A percentile compares a stretch with the other conserved stretches of the same genome.
Evolutionary conservation across 2,888 invertebrate genomes (phyloP).

Genomic region (Eupithecia pulchellata): DNA sequence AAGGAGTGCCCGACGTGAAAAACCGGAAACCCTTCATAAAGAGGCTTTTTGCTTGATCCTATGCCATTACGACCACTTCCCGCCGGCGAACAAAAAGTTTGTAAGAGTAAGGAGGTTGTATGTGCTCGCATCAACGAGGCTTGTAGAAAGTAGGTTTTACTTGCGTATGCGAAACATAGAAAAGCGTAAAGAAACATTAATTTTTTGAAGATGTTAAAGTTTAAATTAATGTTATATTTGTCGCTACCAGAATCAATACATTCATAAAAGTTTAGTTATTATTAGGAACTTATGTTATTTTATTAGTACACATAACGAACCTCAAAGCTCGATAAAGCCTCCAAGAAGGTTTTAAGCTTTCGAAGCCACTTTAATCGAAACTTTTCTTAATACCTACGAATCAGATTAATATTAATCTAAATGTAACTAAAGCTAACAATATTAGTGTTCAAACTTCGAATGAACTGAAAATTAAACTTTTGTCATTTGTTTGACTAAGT

Average conservation of each 20-base stretch:
- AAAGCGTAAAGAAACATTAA: conserved; percentile 4
- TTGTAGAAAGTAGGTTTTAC: background rate
- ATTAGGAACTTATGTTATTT: background rate
- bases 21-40: conserved; percentile 23
- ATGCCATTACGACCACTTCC: conserved; percentile 25
- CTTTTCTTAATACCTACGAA: background rate
- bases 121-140: background rate
- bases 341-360: background rate
- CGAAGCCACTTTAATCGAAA: background rate
- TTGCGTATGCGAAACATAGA: background rate
- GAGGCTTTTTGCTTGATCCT: conserved; percentile 35
- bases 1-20: conserved; percentile 18
- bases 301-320: background rate
- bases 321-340: background rate
- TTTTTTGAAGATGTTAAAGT: background rate
- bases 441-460: background rate
- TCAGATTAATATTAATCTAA: background rate
- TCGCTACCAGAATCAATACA: background rate
- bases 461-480: background rate
- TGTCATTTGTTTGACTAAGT: background rate
- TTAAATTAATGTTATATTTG: background rate
- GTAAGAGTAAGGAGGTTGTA: conserved; percentile 13
- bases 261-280: too few relatives aligned
- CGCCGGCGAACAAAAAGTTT: conserved; percentile 24
- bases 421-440: background rate